Percentiles rank a stretch among this genome's conserved stretches.
phyloP scores from a whole-genome alignment of 1,140 invertebrate species.

The Cydia strobilella region DNA sequence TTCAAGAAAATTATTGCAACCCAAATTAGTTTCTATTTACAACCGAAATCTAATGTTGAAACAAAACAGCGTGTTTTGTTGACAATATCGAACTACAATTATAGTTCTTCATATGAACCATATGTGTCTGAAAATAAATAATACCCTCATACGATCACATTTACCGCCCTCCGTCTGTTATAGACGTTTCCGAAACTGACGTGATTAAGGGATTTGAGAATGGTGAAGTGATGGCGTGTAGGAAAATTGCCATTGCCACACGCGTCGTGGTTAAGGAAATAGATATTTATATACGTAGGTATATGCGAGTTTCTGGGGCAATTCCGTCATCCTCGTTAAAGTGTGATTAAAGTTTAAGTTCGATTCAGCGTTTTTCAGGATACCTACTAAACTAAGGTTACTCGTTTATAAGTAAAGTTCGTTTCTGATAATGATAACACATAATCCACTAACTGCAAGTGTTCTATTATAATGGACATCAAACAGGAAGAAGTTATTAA shows the following conservation, averaged over 20 bases:
- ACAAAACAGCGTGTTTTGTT: too few species aligned
- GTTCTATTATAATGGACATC: too few species aligned
- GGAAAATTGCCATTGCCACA: slow-evolving; percentile 2
- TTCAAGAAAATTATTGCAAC: too few species aligned
- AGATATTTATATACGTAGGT: not conserved
- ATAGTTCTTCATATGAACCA: not conserved
- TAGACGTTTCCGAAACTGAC: not conserved
- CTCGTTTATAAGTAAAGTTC: too few species aligned
- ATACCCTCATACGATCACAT: not conserved
- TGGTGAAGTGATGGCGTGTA: not conserved
- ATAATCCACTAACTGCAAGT: too few species aligned
- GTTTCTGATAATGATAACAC: too few species aligned
- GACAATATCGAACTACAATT: not conserved
- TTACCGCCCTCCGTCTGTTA: not conserved
- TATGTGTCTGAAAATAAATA: not conserved
- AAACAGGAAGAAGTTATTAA: too few species aligned
- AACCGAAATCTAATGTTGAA: too few species aligned
- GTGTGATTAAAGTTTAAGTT: too few species aligned
- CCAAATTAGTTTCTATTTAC: too few species aligned
- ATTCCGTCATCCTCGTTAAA: not conserved
- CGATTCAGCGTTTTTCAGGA: too few species aligned
- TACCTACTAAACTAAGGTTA: too few species aligned
- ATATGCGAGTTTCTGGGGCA: not conserved
- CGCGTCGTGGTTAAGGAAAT: not conserved
- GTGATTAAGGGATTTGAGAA: slow-evolving; percentile 7